Conservation (phyloP, 2,797 vertebrate genomes). For the Enteromius treurensis region DNA sequence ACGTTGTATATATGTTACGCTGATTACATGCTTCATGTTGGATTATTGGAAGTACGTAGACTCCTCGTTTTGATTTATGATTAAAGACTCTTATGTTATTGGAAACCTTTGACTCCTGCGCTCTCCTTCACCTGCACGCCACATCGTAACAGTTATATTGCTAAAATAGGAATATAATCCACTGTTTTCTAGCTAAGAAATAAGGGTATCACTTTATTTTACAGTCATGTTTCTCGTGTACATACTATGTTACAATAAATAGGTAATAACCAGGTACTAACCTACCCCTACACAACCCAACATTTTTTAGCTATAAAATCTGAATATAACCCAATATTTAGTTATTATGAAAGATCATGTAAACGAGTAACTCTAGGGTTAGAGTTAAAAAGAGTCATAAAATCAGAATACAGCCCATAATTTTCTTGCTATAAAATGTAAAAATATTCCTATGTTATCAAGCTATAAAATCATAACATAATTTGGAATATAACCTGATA, state of each 20-base stretch:
- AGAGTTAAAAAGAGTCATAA: background rate
- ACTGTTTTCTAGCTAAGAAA: background rate
- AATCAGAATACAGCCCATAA: background rate
- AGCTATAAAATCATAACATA: background rate
- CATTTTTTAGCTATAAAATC: background rate
- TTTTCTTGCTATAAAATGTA: background rate
- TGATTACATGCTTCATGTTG: too few relatives aligned
- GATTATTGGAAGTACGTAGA: too few relatives aligned
- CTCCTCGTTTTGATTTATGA: too few relatives aligned
- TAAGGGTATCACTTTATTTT: too few relatives aligned
- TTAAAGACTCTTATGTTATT: too few relatives aligned
- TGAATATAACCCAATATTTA: background rate
- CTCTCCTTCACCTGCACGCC: too few relatives aligned
- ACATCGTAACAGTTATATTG: background rate
- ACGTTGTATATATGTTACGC: too few relatives aligned
- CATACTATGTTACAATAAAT: too few relatives aligned
- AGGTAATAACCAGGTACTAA: too few relatives aligned
- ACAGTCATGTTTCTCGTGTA: too few relatives aligned
- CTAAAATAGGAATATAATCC: background rate
- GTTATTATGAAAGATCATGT: background rate
- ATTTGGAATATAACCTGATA: background rate
- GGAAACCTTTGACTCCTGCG: too few relatives aligned
- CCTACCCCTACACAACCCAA: too few relatives aligned
- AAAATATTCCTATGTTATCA: background rate
- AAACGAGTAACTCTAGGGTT: background rate